phyloP scores from a whole-genome alignment of 2,797 vertebrate species.

The Lepilemur septentrionalis region DNA sequence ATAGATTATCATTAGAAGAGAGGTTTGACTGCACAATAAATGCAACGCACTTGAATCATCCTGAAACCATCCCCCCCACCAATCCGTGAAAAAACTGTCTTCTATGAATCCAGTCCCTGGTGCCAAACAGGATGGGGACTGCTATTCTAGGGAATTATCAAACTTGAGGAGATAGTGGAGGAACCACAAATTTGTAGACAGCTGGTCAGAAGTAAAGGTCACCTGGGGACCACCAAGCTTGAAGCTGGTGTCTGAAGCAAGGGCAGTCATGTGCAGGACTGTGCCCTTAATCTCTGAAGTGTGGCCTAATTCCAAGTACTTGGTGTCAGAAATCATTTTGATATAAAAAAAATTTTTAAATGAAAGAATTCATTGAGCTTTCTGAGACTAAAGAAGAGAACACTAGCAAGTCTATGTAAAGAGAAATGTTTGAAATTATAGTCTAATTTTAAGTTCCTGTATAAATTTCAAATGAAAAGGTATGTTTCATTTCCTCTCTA shows the following conservation, averaged over 20 bases:
- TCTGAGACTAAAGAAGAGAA: not conserved
- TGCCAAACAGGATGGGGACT: no score
- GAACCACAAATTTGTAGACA: not conserved
- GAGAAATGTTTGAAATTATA: slow-evolving; percentile 20
- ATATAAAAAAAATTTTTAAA: not conserved
- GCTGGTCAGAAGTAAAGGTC: not conserved
- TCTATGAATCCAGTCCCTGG: no score
- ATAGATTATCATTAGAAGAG: no score
- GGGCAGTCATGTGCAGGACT: not conserved
- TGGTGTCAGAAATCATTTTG: not conserved
- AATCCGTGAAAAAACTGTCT: no score
- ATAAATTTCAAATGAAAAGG: slow-evolving; percentile 30
- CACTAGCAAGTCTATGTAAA: not conserved
- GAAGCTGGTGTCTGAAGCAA: not conserved
- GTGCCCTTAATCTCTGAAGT: not conserved
- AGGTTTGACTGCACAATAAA: no score
- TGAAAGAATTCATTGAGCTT: not conserved
- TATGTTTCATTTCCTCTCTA: not conserved
- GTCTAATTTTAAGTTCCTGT: slow-evolving; percentile 23
- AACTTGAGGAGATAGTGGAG: not conserved
- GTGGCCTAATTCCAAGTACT: not conserved
- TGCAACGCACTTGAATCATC: no score
- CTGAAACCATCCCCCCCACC: no score
- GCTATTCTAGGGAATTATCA: not conserved
- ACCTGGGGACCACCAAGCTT: not conserved